Evolutionary conservation across 2,797 vertebrate genomes (phyloP), one percentile per base, ranked within the genome.

Genomic region (Phoxinus dragarum): DNA sequence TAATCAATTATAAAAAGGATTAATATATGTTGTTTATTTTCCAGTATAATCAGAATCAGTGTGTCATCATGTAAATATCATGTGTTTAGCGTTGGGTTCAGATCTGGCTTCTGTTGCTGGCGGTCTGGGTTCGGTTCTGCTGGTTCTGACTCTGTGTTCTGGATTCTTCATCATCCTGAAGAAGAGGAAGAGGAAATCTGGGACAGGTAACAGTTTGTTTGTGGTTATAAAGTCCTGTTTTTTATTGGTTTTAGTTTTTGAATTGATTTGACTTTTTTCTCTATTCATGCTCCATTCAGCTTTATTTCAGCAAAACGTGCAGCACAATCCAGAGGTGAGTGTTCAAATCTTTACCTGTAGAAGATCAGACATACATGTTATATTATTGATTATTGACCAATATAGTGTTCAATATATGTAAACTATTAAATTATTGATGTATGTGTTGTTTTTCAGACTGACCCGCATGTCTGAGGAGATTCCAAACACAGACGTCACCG

Each of bases 81-180:
- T 10, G 56, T 59, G 56, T 59, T 59, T n/a, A n/a, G n/a, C n/a
- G n/a, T n/a, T n/a, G n/a, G n/a, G 11, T 52, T 7, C 10, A 52
- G 73, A 3, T 19, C 49, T 52, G 17, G 2, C 4, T 75, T 52
- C 31, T 21, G 27, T 75, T 5, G 47, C 47, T 52, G 72, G 27
- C 0, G 27, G 27, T 75, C 27, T 75, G 72, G 72, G 27, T 52
- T 52, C 17, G 2, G 72, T 52, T 75, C 72, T 75, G 17, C 31
- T 75, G 72, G 72, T 75, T 54, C 72, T 75, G 72, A 31, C 31
- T 75, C 72, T 75, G 72, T 75, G 72, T 75, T 75, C 47, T 52
- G 47, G 47, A 75, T 9, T 4, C 0, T 54, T 52, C 47, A 8
- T 75, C 31, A 21, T 75, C 72, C 72, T 12, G 72, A 75, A 52